Conservation (phyloP, 2,888 invertebrate genomes). For the Aphidoletes aphidimyza region DNA sequence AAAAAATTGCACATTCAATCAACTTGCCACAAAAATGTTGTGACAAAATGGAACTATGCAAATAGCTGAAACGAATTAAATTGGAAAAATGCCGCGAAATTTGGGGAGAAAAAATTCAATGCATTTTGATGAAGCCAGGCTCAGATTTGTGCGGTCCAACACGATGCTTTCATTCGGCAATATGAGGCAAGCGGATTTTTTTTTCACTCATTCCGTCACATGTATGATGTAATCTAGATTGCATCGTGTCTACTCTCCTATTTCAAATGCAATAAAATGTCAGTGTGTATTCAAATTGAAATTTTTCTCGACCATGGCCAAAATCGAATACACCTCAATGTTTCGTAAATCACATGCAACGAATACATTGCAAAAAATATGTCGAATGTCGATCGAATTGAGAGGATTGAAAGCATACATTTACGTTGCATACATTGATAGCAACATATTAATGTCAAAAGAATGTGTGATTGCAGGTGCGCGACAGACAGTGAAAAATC, state of each 20-base stretch:
- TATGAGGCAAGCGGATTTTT: background rate
- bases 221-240: slow-evolving; percentile 20
- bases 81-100: background rate
- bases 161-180: background rate
- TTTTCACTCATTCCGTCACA: background rate
- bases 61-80: background rate
- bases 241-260: background rate
- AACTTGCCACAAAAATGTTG: background rate
- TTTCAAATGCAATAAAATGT: slow-evolving; percentile 44
- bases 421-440: too few relatives aligned
- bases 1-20: background rate
- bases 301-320: background rate
- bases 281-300: slow-evolving; percentile 39
- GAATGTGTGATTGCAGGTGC: too few relatives aligned
- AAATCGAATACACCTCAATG: background rate
- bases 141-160: background rate
- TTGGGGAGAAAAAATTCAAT: background rate
- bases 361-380: too few relatives aligned
- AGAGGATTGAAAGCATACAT: background rate
- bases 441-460: too few relatives aligned
- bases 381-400: slow-evolving; percentile 18
- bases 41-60: background rate
- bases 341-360: too few relatives aligned
- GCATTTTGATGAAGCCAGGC: slow-evolving; percentile 29
- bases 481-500: background rate